Conservation (phyloP, 2,797 vertebrate species). For the Crax fasciolata region DNA sequence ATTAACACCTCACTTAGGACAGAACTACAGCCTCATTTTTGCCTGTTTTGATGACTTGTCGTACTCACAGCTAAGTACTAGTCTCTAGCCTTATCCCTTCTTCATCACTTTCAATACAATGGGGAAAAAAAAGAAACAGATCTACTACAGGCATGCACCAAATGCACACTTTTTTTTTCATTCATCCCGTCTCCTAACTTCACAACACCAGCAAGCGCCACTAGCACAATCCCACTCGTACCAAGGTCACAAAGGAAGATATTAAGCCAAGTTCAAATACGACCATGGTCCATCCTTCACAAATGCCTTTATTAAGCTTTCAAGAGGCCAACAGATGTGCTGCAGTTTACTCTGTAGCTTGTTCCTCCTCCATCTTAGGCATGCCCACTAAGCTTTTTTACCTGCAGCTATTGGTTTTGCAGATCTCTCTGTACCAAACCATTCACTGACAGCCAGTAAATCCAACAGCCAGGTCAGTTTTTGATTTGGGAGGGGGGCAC, state of each 20-base stretch:
- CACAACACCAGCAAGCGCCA: not conserved
- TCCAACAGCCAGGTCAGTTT: not conserved
- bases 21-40: not conserved
- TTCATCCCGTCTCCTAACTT: not conserved
- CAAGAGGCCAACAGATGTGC: not conserved
- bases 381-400: not conserved
- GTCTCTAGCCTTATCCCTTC: not conserved
- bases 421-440: not conserved
- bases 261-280: not conserved
- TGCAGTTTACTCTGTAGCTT: not conserved
- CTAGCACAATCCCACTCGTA: not conserved
- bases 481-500: not conserved
- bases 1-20: not conserved
- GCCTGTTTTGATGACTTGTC: not conserved
- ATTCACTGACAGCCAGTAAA: not conserved
- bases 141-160: not conserved
- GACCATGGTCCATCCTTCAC: not conserved
- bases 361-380: not conserved
- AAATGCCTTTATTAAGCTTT: not conserved
- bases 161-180: accelerated
- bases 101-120: not conserved
- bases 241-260: not conserved
- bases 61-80: not conserved
- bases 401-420: not conserved
- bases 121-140: not conserved